phyloP scores from a whole-genome alignment of 2,113 vertebrate species.

The Ginglymostoma cirratum region DNA sequence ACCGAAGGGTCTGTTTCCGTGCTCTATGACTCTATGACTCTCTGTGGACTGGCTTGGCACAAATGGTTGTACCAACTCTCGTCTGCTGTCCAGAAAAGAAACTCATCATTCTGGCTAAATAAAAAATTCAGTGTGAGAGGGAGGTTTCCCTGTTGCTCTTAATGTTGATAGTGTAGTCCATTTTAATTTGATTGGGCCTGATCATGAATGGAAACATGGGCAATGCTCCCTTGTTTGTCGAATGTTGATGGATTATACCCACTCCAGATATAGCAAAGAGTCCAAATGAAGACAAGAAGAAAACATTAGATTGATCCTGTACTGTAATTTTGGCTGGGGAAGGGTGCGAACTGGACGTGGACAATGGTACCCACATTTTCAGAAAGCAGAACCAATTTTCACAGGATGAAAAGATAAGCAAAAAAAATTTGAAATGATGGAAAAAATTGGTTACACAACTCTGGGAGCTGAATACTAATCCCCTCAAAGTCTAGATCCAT shows the following conservation, averaged over 20 bases:
- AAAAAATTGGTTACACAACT: not conserved
- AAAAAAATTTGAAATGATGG: not conserved
- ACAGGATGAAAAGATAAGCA: not conserved
- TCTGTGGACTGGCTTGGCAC: not conserved
- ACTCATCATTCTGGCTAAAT: not conserved
- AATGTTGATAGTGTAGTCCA: not conserved
- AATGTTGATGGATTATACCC: not conserved
- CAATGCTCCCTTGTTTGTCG: not conserved
- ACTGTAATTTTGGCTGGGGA: too few species aligned
- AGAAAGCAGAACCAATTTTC: not conserved
- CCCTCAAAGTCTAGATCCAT: not conserved
- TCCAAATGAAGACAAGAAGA: not conserved
- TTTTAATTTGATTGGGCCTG: not conserved
- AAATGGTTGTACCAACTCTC: not conserved
- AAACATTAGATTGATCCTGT: not conserved
- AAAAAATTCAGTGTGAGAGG: not conserved
- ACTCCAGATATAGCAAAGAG: not conserved
- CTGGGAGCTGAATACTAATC: not conserved
- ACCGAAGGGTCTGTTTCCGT: too few species aligned
- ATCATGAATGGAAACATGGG: not conserved
- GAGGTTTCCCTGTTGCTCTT: not conserved
- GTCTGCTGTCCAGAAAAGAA: not conserved
- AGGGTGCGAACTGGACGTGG: too few species aligned
- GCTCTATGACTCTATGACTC: too few species aligned
- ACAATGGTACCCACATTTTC: not conserved